These are phyloP conservation scores for Columbina picui DNA, from an alignment of 2,113 vertebrate species.

Conservation along the genomic window DNA sequence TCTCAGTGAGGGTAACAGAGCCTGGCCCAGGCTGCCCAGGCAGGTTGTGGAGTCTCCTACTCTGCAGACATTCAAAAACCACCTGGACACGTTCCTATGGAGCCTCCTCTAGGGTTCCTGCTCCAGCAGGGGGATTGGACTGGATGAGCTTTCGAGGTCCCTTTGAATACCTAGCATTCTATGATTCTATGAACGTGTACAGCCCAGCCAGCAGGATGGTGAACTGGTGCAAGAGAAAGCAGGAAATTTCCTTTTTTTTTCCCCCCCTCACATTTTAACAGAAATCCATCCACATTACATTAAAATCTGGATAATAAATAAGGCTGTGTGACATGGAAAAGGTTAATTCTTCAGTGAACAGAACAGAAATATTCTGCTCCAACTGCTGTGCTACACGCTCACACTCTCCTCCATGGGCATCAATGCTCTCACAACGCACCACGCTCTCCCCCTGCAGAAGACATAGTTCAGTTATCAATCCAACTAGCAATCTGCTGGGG, in stretches of 20 bases:
- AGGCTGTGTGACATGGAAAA: neutral
- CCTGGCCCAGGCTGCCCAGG: too few relatives aligned
- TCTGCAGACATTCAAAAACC: too few relatives aligned
- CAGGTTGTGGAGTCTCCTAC: too few relatives aligned
- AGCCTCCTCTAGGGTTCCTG: too few relatives aligned
- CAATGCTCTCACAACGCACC: neutral
- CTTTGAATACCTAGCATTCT: too few relatives aligned
- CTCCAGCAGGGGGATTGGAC: too few relatives aligned
- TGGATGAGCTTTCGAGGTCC: too few relatives aligned
- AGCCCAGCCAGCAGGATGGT: neutral
- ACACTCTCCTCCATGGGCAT: neutral
- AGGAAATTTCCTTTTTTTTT: rapidly evolving
- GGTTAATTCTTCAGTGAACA: conserved; percentile 10
- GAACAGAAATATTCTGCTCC: neutral
- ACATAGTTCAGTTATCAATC: conserved; percentile 12
- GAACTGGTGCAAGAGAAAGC: neutral
- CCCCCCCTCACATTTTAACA: rapidly evolving
- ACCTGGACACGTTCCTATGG: too few relatives aligned
- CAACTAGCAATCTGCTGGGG: conserved; percentile 47
- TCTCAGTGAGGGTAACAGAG: too few relatives aligned
- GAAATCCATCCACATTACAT: neutral
- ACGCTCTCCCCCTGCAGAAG: neutral
- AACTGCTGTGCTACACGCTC: neutral
- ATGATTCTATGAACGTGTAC: too few relatives aligned
- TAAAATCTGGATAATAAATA: neutral